These are phyloP conservation scores for Eospalax fontanierii DNA, from an alignment of 2,797 vertebrate genomes.

Conservation along the genomic window DNA sequence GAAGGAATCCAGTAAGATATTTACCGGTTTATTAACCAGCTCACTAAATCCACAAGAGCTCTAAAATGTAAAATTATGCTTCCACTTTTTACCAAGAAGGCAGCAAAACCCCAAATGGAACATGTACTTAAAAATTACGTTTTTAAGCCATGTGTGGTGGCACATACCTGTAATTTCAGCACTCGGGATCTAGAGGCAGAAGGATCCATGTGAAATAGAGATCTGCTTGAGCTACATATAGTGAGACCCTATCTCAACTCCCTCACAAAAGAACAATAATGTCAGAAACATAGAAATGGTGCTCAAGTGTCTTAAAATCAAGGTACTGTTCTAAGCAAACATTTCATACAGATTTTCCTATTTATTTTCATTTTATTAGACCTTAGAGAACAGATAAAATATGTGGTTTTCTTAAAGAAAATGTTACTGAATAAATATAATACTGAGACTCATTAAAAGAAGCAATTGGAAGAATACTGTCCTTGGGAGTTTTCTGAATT, in stretches of 20 bases:
- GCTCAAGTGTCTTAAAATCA: background rate
- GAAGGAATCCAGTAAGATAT: background rate
- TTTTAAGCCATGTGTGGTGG: background rate
- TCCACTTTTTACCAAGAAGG: background rate
- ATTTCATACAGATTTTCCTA: background rate
- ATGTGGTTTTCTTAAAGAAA: conserved; percentile 24
- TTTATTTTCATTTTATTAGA: background rate
- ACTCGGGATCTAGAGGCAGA: background rate
- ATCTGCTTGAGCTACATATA: background rate
- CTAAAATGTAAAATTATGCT: background rate
- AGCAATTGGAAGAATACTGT: background rate
- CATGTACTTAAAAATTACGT: background rate
- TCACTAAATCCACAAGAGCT: background rate
- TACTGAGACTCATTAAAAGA: background rate
- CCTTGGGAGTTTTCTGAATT: background rate
- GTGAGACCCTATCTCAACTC: background rate
- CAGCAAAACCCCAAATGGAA: background rate
- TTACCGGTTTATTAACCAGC: background rate
- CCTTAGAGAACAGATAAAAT: background rate
- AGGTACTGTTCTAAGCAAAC: conserved; percentile 3
- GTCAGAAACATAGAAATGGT: background rate
- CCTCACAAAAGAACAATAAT: background rate
- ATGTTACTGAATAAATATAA: background rate
- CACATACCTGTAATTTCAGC: background rate
- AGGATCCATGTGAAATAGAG: background rate